Base-by-base conservation (phyloP, 1,140 invertebrate genomes). In the Hylaeus volcanicus region DNA sequence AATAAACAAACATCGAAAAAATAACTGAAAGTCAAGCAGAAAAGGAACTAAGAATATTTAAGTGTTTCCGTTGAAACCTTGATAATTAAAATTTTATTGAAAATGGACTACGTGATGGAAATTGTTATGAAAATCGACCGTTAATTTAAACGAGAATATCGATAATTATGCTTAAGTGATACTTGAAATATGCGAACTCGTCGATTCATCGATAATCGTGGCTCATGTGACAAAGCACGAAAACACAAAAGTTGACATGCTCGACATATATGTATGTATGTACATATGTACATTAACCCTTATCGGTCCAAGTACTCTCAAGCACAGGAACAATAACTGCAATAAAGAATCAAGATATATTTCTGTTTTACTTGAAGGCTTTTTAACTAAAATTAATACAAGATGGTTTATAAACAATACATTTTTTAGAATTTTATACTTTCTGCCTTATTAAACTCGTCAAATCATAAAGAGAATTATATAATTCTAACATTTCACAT, bases 71-170 rank as follows among this genome's bases (percentile, higher is more conserved):
- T 53, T 51, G 12, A 61, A n/a, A 69, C 15, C 66, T 45, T 51
- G 37, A 55, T 37, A 6, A 43, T 6, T 15, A n/a, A 53, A 43
- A 56, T 37, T 37, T 45, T 55, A 53, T 65, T 14, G 26, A 53
- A 51, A 58, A 56, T 15, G 6, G 14, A 71, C 39, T n/a, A 14
- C 1, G 6, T 65, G 66, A 53, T n/a, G 53, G 15, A 26, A 65
- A 74, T 39, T 65, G 73, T 74, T 74, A 65, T 3, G 14, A 64
- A 74, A 65, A 74, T 65, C 39, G 12, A 74, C 26, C 39, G 11
- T 65, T 51, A 51, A 74, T 74, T 74, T 51, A 51, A 74, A 53
- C 60, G 41, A 74, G 0, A 4, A 12, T 55, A 43, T 74, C 73
- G 73, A 74, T 43, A 53, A 12, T 15, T 74, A 53, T 6, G 8